These are phyloP conservation scores for Sarotherodon lohbergeri DNA, from an alignment of 2,113 vertebrate species.

Conservation along the genomic window DNA sequence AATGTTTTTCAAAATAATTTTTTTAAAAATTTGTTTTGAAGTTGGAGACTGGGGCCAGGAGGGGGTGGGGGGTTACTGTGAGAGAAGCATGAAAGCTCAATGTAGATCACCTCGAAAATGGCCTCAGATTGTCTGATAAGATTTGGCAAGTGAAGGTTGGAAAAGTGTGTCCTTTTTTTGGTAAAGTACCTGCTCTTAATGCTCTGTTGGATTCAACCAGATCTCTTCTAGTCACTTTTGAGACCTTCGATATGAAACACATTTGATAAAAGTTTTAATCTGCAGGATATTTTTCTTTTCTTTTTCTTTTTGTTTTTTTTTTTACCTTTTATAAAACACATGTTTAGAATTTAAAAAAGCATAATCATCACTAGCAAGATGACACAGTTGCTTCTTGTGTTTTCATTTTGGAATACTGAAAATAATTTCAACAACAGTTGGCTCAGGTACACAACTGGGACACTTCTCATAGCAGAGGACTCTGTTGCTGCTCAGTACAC, in stretches of 20 bases:
- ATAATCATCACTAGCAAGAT: background rate
- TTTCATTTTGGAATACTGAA: background rate
- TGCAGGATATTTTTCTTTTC: background rate
- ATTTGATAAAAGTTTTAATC: background rate
- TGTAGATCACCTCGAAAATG: background rate
- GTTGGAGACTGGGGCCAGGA: background rate
- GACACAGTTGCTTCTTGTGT: background rate
- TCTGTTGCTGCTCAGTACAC: constrained; percentile 20
- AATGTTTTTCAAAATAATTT: constrained; percentile 44
- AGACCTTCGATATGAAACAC: background rate
- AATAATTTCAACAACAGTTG: background rate
- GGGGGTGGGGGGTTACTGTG: background rate
- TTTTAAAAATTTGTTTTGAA: background rate
- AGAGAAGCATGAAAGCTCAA: background rate
- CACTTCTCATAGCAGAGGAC: background rate
- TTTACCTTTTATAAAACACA: background rate
- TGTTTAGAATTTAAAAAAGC: background rate
- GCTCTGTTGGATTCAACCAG: background rate
- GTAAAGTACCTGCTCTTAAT: constrained; percentile 27
- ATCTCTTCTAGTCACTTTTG: background rate
- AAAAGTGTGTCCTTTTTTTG: constrained; percentile 40
- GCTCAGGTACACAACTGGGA: background rate
- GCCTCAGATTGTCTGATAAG: constrained; percentile 23
- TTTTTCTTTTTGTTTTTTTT: background rate
- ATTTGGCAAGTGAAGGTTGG: constrained; percentile 16